A percentile compares a stretch with the other conserved stretches of the same genome.
phyloP scores from a whole-genome alignment of 2,888 invertebrate genomes.

The Meteorus colon region DNA sequence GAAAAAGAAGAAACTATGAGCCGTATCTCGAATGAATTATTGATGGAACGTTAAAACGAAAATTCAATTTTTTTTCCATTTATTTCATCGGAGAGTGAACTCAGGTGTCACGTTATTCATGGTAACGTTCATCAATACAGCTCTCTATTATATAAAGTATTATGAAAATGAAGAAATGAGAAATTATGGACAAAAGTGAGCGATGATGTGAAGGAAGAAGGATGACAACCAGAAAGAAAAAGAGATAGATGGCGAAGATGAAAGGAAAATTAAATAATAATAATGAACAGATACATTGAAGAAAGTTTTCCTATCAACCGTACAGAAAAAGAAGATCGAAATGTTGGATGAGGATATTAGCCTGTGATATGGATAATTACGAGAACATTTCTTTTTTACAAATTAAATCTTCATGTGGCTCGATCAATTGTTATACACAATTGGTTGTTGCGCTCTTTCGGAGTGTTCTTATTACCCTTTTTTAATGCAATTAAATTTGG shows the following conservation, averaged over 20 bases:
- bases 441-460: neutral
- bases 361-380: constrained; percentile 38
- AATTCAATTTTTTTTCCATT: neutral
- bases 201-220: neutral
- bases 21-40: neutral
- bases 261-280: neutral
- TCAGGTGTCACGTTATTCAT: constrained; percentile 44
- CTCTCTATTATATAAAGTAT: constrained; percentile 54
- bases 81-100: constrained; percentile 35
- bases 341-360: constrained; percentile 31
- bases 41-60: neutral
- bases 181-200: constrained; percentile 9
- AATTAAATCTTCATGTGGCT: neutral
- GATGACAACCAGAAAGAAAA: neutral
- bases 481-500: constrained; percentile 5
- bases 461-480: neutral
- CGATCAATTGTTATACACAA: constrained; percentile 12
- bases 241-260: neutral
- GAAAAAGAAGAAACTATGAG: neutral
- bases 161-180: constrained; percentile 35
- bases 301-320: neutral
- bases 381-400: constrained; percentile 32
- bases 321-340: neutral
- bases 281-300: neutral
- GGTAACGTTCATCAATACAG: constrained; percentile 46